phyloP scores from a whole-genome alignment of 2,797 vertebrate species.

The Zalophus californianus region DNA sequence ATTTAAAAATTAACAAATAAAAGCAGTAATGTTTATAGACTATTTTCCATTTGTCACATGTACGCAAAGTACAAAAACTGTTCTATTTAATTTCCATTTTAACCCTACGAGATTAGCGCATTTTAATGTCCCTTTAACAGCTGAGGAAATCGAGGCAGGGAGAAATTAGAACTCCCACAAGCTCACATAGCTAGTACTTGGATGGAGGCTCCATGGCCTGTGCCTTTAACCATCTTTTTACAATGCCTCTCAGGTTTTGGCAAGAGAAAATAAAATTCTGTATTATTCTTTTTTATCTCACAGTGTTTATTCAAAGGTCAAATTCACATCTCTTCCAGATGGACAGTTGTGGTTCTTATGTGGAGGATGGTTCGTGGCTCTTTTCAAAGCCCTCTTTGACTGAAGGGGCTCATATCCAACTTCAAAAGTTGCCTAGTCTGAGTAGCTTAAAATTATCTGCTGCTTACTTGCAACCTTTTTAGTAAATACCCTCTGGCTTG shows the following conservation, averaged over 20 bases:
- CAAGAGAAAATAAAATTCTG: slow-evolving; percentile 64
- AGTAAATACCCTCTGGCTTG: slow-evolving; percentile 69
- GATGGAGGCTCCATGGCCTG: neutral
- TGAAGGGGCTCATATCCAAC: slow-evolving; percentile 20
- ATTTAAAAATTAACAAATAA: slow-evolving; percentile 11
- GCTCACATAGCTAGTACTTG: neutral
- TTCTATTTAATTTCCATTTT: slow-evolving; percentile 39
- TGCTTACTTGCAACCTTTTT: slow-evolving; percentile 75
- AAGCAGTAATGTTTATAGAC: neutral
- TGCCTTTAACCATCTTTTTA: neutral
- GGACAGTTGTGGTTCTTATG: slow-evolving; percentile 54
- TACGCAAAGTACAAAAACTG: neutral
- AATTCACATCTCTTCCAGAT: slow-evolving; percentile 64
- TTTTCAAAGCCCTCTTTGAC: slow-evolving; percentile 70
- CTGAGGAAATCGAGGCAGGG: neutral
- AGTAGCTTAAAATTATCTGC: slow-evolving; percentile 72
- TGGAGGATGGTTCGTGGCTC: slow-evolving; percentile 52
- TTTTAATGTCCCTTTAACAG: neutral
- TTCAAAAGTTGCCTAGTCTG: slow-evolving; percentile 24
- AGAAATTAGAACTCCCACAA: neutral
- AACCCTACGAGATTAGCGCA: neutral
- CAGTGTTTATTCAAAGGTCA: slow-evolving; percentile 74
- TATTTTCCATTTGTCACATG: slow-evolving; percentile 36
- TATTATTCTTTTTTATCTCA: slow-evolving; percentile 38
- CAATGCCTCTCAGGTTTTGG: slow-evolving; percentile 1